Evolutionary conservation across 53 echinoderm and acorn worm species (phyloP).

Genomic region (Hippasteria phrygiana): DNA sequence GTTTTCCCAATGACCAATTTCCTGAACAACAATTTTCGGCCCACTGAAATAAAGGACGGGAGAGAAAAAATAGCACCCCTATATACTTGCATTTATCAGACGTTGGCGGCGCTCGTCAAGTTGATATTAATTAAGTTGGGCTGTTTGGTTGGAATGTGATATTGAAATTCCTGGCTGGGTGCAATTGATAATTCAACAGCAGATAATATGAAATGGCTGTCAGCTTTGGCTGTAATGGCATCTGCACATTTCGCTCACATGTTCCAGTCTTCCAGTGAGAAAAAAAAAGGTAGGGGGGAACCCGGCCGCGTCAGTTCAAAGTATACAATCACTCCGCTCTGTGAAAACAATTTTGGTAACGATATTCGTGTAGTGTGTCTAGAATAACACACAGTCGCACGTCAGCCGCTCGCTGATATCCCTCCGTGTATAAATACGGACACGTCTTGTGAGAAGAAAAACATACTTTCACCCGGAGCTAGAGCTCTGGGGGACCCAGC

Average conservation of each 20-base stretch:
- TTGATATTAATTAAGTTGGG: neutral
- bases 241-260: too few species aligned
- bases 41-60: neutral
- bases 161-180: neutral
- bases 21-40: conserved; percentile 12
- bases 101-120: conserved; percentile 1
- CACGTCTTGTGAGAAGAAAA: conserved; percentile 53
- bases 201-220: neutral
- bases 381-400: conserved; percentile 43
- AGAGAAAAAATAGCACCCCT: neutral
- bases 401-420: conserved; percentile 40
- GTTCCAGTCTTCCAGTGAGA: neutral
- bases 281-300: neutral
- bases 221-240: neutral
- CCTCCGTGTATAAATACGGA: conserved; percentile 46
- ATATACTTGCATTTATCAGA: neutral
- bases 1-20: conserved; percentile 11
- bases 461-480: conserved; percentile 1
- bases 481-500: neutral
- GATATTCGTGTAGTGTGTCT: conserved; percentile 66
- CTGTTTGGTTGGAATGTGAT: neutral
- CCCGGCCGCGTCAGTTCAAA: neutral
- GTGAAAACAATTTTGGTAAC: conserved; percentile 64
- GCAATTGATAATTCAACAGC: neutral
- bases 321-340: conserved; percentile 61